Percentiles rank a stretch among this genome's conserved stretches.
phyloP scores from a whole-genome alignment of 2,888 invertebrate species.

The Hypolimnas misippus region DNA sequence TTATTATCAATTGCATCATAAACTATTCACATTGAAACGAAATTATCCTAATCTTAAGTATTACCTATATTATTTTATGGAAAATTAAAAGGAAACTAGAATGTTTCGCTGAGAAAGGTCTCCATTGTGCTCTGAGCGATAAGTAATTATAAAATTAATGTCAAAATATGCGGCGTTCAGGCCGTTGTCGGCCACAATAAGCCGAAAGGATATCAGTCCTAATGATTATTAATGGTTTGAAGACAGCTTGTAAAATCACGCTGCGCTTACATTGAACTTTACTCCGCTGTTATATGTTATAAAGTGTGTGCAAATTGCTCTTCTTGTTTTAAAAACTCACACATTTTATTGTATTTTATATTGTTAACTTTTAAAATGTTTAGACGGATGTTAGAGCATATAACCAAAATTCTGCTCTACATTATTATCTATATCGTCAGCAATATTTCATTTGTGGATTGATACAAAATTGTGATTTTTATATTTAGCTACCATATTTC shows the following conservation, averaged over 20 bases:
- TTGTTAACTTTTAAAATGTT: too few relatives aligned
- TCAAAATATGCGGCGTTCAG: slow-evolving; percentile 69
- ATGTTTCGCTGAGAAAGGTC: slow-evolving; percentile 60
- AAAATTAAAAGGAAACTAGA: slow-evolving; percentile 40
- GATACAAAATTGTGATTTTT: too few relatives aligned
- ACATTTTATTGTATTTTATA: background rate
- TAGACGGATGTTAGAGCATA: too few relatives aligned
- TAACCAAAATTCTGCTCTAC: too few relatives aligned
- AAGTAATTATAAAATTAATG: slow-evolving; percentile 71
- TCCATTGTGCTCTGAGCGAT: slow-evolving; percentile 65
- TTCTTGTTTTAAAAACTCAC: slow-evolving; percentile 19
- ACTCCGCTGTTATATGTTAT: slow-evolving; percentile 28
- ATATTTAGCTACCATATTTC: too few relatives aligned
- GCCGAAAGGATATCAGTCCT: slow-evolving; percentile 61
- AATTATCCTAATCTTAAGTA: too few relatives aligned
- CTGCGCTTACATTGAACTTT: slow-evolving; percentile 42
- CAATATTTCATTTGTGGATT: too few relatives aligned
- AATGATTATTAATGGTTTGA: slow-evolving; percentile 72
- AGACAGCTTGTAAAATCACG: slow-evolving; percentile 64
- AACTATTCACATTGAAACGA: too few relatives aligned
- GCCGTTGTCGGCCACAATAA: slow-evolving; percentile 54
- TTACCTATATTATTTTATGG: background rate
- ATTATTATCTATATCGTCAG: too few relatives aligned
- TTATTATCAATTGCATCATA: too few relatives aligned
- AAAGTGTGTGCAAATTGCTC: slow-evolving; percentile 30